phyloP scores from a whole-genome alignment of 1,140 invertebrate genomes.

The Procambarus virginalis region DNA sequence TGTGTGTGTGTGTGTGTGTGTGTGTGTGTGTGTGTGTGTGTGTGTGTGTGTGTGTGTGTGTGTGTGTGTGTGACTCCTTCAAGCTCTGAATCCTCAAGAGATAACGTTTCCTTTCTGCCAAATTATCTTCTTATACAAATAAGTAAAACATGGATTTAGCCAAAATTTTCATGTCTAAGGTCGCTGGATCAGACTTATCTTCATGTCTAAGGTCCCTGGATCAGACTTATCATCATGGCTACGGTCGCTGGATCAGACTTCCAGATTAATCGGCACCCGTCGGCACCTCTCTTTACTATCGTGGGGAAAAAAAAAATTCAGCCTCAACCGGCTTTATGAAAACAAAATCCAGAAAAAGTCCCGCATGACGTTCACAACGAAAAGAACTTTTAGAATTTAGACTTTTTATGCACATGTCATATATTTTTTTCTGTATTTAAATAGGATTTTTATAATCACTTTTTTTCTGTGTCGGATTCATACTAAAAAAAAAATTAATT shows the following conservation, averaged over 20 bases:
- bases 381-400: not conserved
- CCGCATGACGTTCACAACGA: not conserved
- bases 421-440: no score
- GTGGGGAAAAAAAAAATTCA: not conserved
- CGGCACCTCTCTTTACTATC: not conserved
- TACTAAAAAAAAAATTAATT: no score
- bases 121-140: no score
- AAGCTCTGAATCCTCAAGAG: no score
- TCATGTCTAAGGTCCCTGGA: not conserved
- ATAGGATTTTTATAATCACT: not conserved
- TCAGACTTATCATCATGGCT: not conserved
- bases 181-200: not conserved
- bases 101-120: no score
- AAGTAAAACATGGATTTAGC: no score
- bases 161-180: no score
- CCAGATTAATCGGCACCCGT: not conserved
- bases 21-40: no score
- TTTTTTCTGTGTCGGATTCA: no score
- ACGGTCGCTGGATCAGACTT: not conserved
- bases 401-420: not conserved
- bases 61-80: not conserved
- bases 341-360: not conserved
- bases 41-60: slow-evolving; percentile 8
- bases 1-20: no score
- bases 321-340: not conserved